phyloP scores from a whole-genome alignment of 1,140 invertebrate species.

The Polypedilum pembai region DNA sequence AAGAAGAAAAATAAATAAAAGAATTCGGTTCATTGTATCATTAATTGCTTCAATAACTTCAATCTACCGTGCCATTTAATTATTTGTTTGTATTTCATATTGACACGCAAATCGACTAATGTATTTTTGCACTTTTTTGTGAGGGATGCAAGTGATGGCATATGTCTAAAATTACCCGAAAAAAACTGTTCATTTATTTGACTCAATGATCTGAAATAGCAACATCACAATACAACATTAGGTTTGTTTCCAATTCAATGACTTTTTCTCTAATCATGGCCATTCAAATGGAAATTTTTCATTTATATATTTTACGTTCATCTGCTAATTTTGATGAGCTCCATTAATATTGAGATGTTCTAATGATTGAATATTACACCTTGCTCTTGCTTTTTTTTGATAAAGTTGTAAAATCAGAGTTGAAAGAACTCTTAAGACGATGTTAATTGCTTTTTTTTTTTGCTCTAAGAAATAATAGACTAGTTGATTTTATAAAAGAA shows the following conservation, averaged over 20 bases:
- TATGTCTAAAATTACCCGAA: not conserved
- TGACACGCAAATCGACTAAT: not conserved
- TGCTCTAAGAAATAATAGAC: no score
- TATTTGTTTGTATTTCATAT: slow-evolving; percentile 19
- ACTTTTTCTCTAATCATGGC: not conserved
- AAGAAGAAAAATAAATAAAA: not conserved
- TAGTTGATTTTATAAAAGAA: no score
- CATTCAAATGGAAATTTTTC: not conserved
- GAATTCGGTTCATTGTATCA: not conserved
- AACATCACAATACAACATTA: not conserved
- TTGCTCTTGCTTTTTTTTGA: no score
- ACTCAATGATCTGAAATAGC: no score
- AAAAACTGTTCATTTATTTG: not conserved
- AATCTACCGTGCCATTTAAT: slow-evolving; percentile 6
- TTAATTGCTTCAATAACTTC: slow-evolving; percentile 4
- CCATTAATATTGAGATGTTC: not conserved
- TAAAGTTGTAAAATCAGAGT: no score
- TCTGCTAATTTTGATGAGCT: slow-evolving; percentile 14
- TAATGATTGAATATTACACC: no score
- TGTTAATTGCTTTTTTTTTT: no score
- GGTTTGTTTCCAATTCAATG: not conserved
- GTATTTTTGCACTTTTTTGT: not conserved
- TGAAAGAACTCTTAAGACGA: no score
- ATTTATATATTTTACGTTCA: not conserved
- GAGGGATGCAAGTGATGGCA: not conserved